Evolutionary conservation across 2,113 vertebrate species (phyloP).

Genomic region (Thalassoma bifasciatum): DNA sequence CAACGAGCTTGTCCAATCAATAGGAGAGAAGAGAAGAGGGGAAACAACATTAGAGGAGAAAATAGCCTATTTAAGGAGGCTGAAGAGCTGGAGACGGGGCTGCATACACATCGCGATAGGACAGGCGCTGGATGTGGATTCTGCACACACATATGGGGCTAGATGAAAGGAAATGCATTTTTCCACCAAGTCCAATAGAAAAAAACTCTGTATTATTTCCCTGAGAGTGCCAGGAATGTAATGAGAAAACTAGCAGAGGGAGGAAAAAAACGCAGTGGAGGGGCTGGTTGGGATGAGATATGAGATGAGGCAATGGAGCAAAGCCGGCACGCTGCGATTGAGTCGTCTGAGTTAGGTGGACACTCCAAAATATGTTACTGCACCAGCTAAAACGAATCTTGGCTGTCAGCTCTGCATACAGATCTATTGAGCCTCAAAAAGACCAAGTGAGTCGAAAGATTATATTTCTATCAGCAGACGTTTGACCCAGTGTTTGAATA

Average conservation of each 20-base stretch:
- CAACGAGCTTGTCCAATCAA: constrained; percentile 76
- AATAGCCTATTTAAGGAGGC: constrained; percentile 78
- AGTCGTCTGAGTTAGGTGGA: constrained; percentile 66
- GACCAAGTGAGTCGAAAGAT: constrained; percentile 13
- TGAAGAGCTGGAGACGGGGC: constrained; percentile 34
- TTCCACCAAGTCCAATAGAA: constrained; percentile 56
- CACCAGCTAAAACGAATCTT: constrained; percentile 31
- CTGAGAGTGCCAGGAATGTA: constrained; percentile 68
- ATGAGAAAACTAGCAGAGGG: constrained; percentile 74
- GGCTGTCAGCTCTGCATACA: constrained; percentile 41
- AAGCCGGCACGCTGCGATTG: constrained; percentile 54
- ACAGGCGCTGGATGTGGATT: constrained; percentile 51
- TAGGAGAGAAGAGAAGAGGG: constrained; percentile 71
- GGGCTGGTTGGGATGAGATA: constrained; percentile 72
- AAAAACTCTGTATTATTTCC: constrained; percentile 70
- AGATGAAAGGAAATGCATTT: constrained; percentile 69
- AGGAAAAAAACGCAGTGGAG: constrained; percentile 39
- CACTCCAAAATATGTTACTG: constrained; percentile 41
- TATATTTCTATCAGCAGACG: constrained; percentile 31
- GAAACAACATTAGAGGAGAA: constrained; percentile 81
- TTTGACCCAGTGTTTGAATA: constrained; percentile 38
- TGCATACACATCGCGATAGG: constrained; percentile 51
- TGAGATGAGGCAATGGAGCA: constrained; percentile 76
- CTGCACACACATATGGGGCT: constrained; percentile 29
- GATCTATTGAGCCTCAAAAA: constrained; percentile 32